Base-by-base conservation (phyloP, 2,797 vertebrate genomes). In the Stomatorhinus walkeri region DNA sequence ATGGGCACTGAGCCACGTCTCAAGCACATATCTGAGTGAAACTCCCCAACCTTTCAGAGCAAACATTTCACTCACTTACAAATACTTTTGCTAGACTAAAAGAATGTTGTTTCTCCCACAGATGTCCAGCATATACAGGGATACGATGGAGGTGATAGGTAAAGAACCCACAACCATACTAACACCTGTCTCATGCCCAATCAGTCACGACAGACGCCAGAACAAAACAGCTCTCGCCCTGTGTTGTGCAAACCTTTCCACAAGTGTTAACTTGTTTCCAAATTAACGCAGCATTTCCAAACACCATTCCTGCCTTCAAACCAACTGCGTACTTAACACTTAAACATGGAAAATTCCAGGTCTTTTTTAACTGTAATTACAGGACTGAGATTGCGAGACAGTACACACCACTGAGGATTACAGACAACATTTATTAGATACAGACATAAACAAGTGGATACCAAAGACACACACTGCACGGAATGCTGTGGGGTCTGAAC, bases 251-350 rank as follows among this genome's bases (percentile, higher is more conserved):
- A 51, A 28, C 14, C 85, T 61, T 52, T 85, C 83, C 43, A 43
- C 85, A 10, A 59, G 85, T 56, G 51, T 43, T 87, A 32, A 87
- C 85, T 87, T 87, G 85, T 59, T 40, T 87, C 3, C 52, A 32
- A 36, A 28, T 56, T 52, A 59, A 59, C 1, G 8, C 48, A 24
- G n/a, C 43, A 85, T 49, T 85, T 24, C 22, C 83, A 51, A 85
- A 85, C 43, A 85, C 52, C 85, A 36, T 59, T 36, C 52, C 28
- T 87, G 28, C 51, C 12, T 59, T 87, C 85, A 59, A 59, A 87
- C 51, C 51, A 46, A 54, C 32, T 59, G 16, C 36, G 36, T 59
- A 59, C 51, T 85, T 28, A 84, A 51, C 81, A 48, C 43, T 49
- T 85, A 81, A 81, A 46, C 43, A 81, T 46, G 19, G 19, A 81